Percentiles rank a stretch among this genome's conserved stretches.
Evolutionary conservation across 64 coral and sea anemone genomes (phyloP).

Genomic region (Dendronephthya gigantea): DNA sequence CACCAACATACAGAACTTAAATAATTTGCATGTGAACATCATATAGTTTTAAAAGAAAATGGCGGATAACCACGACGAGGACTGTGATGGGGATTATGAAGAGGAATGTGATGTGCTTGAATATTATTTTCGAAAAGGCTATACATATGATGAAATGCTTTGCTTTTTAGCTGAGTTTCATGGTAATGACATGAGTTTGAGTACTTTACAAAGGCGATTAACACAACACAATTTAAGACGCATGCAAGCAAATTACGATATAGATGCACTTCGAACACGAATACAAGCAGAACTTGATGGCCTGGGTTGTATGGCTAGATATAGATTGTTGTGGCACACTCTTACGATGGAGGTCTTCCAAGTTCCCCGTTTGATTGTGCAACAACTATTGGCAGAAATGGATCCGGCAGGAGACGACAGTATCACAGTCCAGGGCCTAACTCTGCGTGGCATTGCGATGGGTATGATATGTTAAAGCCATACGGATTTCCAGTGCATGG

Average conservation of each 20-base stretch:
- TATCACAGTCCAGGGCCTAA: background rate
- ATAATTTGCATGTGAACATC: too few relatives aligned
- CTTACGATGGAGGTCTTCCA: background rate
- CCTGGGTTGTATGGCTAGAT: background rate
- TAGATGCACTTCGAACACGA: background rate
- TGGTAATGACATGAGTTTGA: background rate
- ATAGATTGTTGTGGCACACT: constrained; percentile 19
- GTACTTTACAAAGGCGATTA: background rate
- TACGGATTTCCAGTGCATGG: constrained; percentile 6
- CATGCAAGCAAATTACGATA: background rate
- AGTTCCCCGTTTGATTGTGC: background rate
- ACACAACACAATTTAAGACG: background rate
- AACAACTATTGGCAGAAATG: constrained; percentile 11
- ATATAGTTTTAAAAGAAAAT: background rate
- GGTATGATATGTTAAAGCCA: background rate
- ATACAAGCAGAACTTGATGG: constrained; percentile 19
- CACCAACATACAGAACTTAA: too few relatives aligned
- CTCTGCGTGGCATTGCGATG: constrained; percentile 8
- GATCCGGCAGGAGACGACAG: too few relatives aligned
- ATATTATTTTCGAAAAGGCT: background rate
- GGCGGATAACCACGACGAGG: background rate
- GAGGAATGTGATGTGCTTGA: background rate
- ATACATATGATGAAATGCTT: background rate
- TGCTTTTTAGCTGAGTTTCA: background rate
- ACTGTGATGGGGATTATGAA: background rate